Evolutionary conservation across 2,113 vertebrate species (phyloP).

Genomic region (Phrynocephalus versicolor): DNA sequence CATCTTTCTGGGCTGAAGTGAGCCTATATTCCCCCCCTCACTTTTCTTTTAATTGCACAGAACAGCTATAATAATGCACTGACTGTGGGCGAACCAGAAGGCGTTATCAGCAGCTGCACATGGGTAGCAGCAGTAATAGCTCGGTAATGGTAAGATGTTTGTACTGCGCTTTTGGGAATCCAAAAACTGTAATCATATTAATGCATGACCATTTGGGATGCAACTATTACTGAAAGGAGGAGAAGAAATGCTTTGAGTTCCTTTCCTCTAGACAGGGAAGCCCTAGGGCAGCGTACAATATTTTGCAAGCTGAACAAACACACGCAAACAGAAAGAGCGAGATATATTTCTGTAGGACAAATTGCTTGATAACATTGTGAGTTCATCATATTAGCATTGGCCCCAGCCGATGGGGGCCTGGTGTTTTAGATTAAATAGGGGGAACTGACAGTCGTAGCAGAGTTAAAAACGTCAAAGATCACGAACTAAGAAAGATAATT

Average conservation of each 20-base stretch:
- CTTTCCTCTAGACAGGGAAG: conserved; percentile 46
- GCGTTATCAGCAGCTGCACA: conserved; percentile 43
- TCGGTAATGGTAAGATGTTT: conserved; percentile 26
- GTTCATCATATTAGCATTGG: neutral
- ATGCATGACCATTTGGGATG: conserved; percentile 27
- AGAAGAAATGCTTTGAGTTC: conserved; percentile 18
- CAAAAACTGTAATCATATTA: conserved; percentile 48
- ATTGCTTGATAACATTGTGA: conserved; percentile 8
- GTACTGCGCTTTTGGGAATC: neutral
- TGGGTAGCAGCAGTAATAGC: neutral
- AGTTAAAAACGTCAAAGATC: conserved; percentile 1
- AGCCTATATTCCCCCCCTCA: neutral
- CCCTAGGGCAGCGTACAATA: neutral
- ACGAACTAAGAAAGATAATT: conserved; percentile 20
- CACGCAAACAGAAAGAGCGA: neutral
- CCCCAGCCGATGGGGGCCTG: neutral
- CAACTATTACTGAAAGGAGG: conserved; percentile 37
- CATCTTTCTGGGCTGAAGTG: neutral
- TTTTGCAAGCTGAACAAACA: conserved; percentile 30
- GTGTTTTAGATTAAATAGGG: conserved; percentile 9
- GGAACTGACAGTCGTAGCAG: neutral
- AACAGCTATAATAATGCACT: conserved; percentile 29
- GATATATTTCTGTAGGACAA: conserved; percentile 29
- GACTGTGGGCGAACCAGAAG: conserved; percentile 25
- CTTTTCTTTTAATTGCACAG: conserved; percentile 40